A percentile compares a stretch with the other conserved stretches of the same genome.
phyloP scores from a whole-genome alignment of 1,140 invertebrate genomes.

The Melipona quadrifasciata region DNA sequence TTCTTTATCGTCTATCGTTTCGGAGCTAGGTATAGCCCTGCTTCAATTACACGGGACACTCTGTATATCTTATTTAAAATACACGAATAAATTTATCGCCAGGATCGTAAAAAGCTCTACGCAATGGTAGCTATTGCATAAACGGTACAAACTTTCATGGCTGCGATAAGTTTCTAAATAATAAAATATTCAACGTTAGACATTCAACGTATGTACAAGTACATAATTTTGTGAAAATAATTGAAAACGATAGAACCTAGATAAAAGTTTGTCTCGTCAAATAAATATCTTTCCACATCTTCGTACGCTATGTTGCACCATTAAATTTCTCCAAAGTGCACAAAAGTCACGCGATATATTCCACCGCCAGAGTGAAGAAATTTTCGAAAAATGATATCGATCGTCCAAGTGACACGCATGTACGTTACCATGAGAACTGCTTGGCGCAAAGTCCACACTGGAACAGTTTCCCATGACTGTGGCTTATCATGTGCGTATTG shows the following conservation, averaged over 20 bases:
- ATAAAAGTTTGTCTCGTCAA: no score
- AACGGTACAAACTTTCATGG: neutral
- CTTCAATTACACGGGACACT: no score
- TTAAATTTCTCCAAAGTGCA: no score
- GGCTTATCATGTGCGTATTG: conserved; percentile 54
- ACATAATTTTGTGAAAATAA: no score
- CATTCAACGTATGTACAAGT: no score
- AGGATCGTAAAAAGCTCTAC: neutral
- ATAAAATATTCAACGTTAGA: neutral
- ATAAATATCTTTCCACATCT: no score
- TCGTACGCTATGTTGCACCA: no score
- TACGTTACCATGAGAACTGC: conserved; percentile 46
- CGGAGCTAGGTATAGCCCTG: no score
- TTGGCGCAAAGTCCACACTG: conserved; percentile 48
- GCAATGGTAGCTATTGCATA: neutral
- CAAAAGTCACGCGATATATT: neutral
- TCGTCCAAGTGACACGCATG: neutral
- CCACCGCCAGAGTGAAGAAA: neutral
- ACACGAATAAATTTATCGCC: neutral
- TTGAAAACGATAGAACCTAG: no score
- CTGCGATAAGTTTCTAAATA: neutral
- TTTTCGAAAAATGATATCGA: neutral
- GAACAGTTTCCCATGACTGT: conserved; percentile 47
- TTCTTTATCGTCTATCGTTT: no score
- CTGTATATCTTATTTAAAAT: neutral